A percentile compares a stretch with the other conserved stretches of the same genome.
Conservation (phyloP, 2,797 vertebrate genomes). For the Chrosomus eos region DNA sequence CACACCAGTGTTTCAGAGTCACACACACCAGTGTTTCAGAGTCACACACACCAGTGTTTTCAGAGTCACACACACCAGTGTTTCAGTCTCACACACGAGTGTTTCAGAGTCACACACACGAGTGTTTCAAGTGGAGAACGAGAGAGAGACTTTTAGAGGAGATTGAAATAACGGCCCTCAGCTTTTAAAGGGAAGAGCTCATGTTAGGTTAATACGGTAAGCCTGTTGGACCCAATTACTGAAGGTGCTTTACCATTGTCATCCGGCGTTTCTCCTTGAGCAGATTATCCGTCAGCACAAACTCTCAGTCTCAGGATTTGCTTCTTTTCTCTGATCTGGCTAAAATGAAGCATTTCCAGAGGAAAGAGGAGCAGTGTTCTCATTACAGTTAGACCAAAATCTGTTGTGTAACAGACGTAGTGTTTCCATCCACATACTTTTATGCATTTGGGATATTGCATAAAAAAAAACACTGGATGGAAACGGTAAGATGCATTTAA, state of each 20-base stretch:
- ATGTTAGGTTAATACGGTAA: slow-evolving; percentile 88
- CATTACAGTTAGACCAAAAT: neutral
- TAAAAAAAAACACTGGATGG: neutral
- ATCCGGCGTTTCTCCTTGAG: slow-evolving; percentile 82
- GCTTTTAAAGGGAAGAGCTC: slow-evolving; percentile 85
- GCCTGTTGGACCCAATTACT: slow-evolving; percentile 88
- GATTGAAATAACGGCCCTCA: slow-evolving; percentile 85
- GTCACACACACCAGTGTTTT: slow-evolving; percentile 65
- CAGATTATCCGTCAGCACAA: slow-evolving; percentile 79
- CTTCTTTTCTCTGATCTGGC: slow-evolving; percentile 74
- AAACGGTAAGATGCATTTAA: neutral
- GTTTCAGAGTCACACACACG: slow-evolving; percentile 67
- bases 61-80: slow-evolving; percentile 64
- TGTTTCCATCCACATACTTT: neutral
- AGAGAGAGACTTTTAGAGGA: slow-evolving; percentile 78
- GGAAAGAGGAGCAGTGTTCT: slow-evolving; percentile 55
- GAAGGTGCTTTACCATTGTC: slow-evolving; percentile 86
- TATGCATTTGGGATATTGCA: neutral
- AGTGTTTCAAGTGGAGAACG: slow-evolving; percentile 70
- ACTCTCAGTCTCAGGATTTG: slow-evolving; percentile 77
- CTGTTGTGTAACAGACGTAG: neutral
- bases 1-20: too few species aligned
- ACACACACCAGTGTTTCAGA: slow-evolving; percentile 65
- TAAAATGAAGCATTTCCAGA: slow-evolving; percentile 78
- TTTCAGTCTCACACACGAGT: slow-evolving; percentile 67